phyloP scores from a whole-genome alignment of 92 coral and sea anemone species.

The Parazoanthus atlanticus region DNA sequence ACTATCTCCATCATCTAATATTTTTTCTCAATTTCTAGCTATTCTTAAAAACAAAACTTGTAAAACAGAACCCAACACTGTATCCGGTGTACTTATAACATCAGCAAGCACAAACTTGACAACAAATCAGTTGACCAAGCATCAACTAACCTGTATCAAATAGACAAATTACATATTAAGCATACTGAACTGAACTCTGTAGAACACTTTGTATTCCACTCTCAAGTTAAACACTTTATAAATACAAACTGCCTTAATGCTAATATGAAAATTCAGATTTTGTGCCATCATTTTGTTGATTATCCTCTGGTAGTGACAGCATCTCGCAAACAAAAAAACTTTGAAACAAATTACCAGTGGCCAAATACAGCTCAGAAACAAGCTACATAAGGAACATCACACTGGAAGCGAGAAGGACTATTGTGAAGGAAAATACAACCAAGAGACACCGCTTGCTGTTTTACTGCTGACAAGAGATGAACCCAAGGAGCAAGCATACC shows the following conservation, averaged over 20 bases:
- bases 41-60: no score
- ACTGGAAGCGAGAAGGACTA: conserved; percentile 10
- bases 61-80: background rate
- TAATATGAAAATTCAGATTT: background rate
- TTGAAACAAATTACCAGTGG: background rate
- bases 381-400: background rate
- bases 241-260: no score
- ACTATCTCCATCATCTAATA: background rate
- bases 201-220: background rate
- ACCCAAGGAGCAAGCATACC: conserved; percentile 32
- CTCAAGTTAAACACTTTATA: background rate
- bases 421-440: conserved; percentile 47
- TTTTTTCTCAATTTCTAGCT: no score
- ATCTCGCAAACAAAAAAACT: background rate
- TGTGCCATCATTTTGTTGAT: background rate
- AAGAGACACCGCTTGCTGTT: conserved; percentile 31
- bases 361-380: background rate
- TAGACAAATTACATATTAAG: background rate
- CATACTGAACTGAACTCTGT: background rate
- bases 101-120: background rate
- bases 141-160: background rate
- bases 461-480: background rate
- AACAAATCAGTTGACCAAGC: background rate
- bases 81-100: background rate
- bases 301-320: background rate